Conservation (phyloP, 2,797 vertebrate genomes). For the Rhabdophis nuchalis region DNA sequence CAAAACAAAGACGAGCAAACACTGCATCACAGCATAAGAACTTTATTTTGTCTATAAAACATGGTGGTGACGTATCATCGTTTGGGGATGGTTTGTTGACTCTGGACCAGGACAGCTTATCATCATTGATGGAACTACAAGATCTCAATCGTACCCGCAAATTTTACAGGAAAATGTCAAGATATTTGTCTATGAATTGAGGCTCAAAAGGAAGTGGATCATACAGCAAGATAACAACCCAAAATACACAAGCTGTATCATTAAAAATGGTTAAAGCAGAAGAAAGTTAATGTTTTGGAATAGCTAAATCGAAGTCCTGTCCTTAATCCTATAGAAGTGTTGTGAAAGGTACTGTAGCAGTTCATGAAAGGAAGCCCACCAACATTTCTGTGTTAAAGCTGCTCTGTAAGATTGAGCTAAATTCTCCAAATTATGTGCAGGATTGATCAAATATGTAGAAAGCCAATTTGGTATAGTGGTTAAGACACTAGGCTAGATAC, state of each 20-base stretch:
- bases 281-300: not conserved
- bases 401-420: not conserved
- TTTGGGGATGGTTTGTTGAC: not conserved
- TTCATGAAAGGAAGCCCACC: not conserved
- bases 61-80: not conserved
- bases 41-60: not conserved
- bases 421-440: not conserved
- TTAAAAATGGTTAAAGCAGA: not conserved
- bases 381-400: not conserved
- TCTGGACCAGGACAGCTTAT: not conserved
- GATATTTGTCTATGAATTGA: not conserved
- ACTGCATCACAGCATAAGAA: not conserved
- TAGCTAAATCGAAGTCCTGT: not conserved
- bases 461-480: not conserved
- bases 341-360: not conserved
- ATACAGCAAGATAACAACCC: not conserved
- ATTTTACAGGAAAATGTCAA: not conserved
- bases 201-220: not conserved
- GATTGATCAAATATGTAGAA: not conserved
- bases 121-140: not conserved
- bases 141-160: not conserved
- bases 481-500: not conserved
- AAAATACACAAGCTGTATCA: not conserved
- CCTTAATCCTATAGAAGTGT: not conserved
- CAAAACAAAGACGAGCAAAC: not conserved